Percentiles rank a stretch among this genome's conserved stretches.
These are phyloP conservation scores for Astropecten irregularis DNA, from an alignment of 53 echinoderm and acorn worm species.

Conservation along the genomic window DNA sequence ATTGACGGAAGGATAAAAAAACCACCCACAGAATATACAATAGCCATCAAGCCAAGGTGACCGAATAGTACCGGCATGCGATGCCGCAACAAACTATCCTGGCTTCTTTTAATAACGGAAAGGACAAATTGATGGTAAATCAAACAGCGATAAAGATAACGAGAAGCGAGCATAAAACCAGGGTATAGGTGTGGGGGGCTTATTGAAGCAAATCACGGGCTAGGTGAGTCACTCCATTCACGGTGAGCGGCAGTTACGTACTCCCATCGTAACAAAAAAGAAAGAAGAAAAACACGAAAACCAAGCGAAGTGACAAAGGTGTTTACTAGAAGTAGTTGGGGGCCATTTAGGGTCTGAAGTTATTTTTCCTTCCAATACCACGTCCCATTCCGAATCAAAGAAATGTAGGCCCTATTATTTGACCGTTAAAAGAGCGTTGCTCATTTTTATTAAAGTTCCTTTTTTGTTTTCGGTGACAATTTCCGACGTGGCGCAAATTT, in stretches of 20 bases:
- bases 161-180: constrained; percentile 2
- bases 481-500: constrained; percentile 18
- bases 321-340: too few relatives aligned
- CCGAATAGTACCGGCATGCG: neutral
- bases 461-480: constrained; percentile 24
- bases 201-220: constrained; percentile 19
- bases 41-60: neutral
- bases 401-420: neutral
- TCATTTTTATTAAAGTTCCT: too few relatives aligned
- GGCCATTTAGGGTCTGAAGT: too few relatives aligned
- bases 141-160: constrained; percentile 37
- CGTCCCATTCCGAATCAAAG: neutral
- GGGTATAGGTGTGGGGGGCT: constrained; percentile 17
- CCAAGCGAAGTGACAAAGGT: neutral
- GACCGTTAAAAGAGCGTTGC: too few relatives aligned
- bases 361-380: too few relatives aligned
- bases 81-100: too few relatives aligned
- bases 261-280: constrained; percentile 1
- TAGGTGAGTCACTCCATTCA: constrained; percentile 37
- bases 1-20: too few relatives aligned
- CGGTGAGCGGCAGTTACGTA: neutral
- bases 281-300: neutral
- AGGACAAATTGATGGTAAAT: constrained; percentile 39
- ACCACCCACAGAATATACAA: too few relatives aligned
- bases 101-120: too few relatives aligned